phyloP scores from a whole-genome alignment of 2,888 invertebrate genomes.

The Lasioglossum malachurum region DNA sequence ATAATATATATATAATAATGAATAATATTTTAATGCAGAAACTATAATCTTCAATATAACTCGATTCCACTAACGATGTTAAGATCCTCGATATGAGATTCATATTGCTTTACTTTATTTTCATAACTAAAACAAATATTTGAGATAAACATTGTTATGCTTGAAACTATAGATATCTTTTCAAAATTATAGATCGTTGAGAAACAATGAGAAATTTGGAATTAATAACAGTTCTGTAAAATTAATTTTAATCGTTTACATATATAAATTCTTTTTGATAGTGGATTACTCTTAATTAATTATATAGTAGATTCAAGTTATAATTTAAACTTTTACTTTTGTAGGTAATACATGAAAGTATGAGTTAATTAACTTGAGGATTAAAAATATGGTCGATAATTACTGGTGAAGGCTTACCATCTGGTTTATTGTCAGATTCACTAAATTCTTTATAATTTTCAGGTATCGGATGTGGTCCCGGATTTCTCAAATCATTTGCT shows the following conservation, averaged over 20 bases:
- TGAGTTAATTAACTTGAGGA: slow-evolving; percentile 50
- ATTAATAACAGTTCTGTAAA: slow-evolving; percentile 6
- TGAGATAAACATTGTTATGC: slow-evolving; percentile 6
- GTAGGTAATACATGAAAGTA: background rate
- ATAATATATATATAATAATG: slow-evolving; percentile 29
- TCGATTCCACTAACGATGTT: slow-evolving; percentile 30
- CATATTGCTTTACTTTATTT: slow-evolving; percentile 59
- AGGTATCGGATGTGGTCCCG: slow-evolving; percentile 85
- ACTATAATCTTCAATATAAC: slow-evolving; percentile 20
- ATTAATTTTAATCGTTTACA: slow-evolving; percentile 5
- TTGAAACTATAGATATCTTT: background rate
- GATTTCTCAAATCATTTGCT: slow-evolving; percentile 81
- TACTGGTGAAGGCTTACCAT: slow-evolving; percentile 58
- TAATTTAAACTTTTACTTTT: slow-evolving; percentile 1
- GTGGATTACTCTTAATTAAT: background rate
- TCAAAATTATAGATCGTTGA: background rate
- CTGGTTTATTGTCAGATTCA: slow-evolving; percentile 61
- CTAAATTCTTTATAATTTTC: slow-evolving; percentile 79
- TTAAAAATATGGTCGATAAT: slow-evolving; percentile 38
- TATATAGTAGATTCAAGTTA: background rate
- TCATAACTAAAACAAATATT: slow-evolving; percentile 64
- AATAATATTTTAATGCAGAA: slow-evolving; percentile 50
- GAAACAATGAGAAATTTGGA: background rate
- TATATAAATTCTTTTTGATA: background rate
- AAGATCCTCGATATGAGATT: slow-evolving; percentile 40